Conservation (phyloP, 2,113 vertebrate species). For the Podiceps cristatus region DNA sequence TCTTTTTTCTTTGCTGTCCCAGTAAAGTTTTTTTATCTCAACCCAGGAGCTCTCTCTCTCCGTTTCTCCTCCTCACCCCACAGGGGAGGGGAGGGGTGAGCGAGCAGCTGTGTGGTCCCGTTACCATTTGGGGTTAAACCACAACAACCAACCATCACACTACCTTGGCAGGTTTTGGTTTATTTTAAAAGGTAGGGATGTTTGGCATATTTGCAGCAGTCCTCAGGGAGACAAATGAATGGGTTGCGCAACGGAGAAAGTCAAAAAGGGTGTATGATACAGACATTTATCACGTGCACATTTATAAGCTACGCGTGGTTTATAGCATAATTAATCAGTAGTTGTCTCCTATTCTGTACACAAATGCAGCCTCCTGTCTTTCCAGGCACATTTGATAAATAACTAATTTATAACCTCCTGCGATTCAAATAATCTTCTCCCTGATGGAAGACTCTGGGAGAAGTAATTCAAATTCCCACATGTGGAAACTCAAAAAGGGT, state of each 20-base stretch:
- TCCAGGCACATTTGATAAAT: not conserved
- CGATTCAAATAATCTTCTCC: not conserved
- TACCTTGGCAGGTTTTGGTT: not conserved
- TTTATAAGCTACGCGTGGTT: not conserved
- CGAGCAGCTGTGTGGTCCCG: no score
- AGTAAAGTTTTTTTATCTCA: no score
- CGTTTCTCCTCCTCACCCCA: no score
- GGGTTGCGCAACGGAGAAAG: not conserved
- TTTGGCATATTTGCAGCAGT: not conserved
- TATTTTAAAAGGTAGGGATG: not conserved
- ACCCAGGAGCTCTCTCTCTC: no score
- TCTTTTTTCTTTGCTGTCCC: no score
- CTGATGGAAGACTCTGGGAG: not conserved
- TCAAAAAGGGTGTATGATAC: not conserved
- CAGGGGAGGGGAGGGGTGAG: no score
- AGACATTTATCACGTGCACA: not conserved
- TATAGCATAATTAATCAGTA: constrained; percentile 23
- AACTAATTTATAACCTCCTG: not conserved
- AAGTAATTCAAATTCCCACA: not conserved
- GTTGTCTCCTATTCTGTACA: not conserved
- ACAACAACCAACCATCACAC: no score
- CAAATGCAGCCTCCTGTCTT: not conserved
- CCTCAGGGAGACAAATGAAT: not conserved
- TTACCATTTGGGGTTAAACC: no score
- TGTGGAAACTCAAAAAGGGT: not conserved